These are phyloP conservation scores for Hippocampus comes DNA, from an alignment of 2,113 vertebrate genomes.

Conservation along the genomic window DNA sequence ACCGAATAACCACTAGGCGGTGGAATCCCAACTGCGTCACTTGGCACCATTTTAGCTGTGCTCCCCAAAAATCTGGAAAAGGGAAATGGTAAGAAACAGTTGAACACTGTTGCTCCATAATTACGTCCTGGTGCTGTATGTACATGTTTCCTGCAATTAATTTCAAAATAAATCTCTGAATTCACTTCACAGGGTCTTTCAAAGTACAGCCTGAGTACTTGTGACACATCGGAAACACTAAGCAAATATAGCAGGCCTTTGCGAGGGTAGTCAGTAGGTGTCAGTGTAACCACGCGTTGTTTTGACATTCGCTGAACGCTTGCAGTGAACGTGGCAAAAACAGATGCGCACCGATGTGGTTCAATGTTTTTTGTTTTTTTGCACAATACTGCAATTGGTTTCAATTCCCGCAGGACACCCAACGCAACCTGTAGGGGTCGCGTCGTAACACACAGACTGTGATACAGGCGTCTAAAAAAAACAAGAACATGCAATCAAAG, in stretches of 20 bases:
- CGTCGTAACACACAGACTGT: background rate
- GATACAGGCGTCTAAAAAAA: background rate
- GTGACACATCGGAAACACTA: too few species aligned
- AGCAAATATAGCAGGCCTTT: background rate
- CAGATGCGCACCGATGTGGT: constrained; percentile 47
- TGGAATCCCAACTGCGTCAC: too few species aligned
- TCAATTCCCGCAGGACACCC: background rate
- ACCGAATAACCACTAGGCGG: too few species aligned
- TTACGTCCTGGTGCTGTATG: background rate
- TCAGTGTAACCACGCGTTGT: constrained; percentile 36
- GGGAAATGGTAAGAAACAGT: background rate
- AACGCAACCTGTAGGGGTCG: background rate
- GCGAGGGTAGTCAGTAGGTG: constrained; percentile 46
- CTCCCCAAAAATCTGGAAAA: too few species aligned
- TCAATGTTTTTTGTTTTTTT: background rate
- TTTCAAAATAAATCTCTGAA: background rate
- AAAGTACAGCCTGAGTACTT: too few species aligned
- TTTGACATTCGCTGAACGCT: constrained; percentile 11
- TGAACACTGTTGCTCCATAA: background rate
- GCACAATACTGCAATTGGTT: background rate
- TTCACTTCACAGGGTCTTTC: background rate
- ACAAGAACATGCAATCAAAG: background rate
- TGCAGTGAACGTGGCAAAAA: constrained; percentile 58
- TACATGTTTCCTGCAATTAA: background rate
- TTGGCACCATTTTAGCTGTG: too few species aligned